A percentile compares a stretch with the other conserved stretches of the same genome.
These are phyloP conservation scores for Microtus montanus DNA, from an alignment of 2,113 vertebrate species.

Conservation along the genomic window DNA sequence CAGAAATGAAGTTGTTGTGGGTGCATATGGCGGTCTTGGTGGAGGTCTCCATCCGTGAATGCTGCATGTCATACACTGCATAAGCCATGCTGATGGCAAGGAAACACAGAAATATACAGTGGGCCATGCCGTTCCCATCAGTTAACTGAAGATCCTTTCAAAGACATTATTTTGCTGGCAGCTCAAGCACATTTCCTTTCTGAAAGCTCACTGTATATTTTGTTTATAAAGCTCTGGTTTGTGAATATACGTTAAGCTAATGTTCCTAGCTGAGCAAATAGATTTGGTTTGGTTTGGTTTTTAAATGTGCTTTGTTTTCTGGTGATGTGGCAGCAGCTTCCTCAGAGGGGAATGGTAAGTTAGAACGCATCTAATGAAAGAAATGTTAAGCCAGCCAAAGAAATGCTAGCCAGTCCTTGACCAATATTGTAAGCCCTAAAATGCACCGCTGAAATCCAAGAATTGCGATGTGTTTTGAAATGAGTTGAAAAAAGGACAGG, in stretches of 20 bases:
- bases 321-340: slow-evolving; percentile 86
- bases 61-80: slow-evolving; percentile 3
- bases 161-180: slow-evolving; percentile 5
- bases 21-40: neutral
- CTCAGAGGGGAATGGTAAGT: slow-evolving; percentile 86
- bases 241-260: slow-evolving; percentile 75
- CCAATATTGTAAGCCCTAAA: slow-evolving; percentile 53
- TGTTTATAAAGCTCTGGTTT: slow-evolving; percentile 64
- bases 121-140: neutral
- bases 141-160: neutral
- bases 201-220: slow-evolving; percentile 71
- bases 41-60: neutral
- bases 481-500: neutral
- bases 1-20: neutral
- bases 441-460: neutral
- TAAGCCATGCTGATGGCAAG: neutral
- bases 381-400: slow-evolving; percentile 65
- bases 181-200: neutral
- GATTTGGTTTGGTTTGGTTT: slow-evolving; percentile 77
- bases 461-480: slow-evolving; percentile 27
- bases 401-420: slow-evolving; percentile 68
- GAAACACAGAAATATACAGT: neutral
- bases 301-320: slow-evolving; percentile 84
- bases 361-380: slow-evolving; percentile 80
- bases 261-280: slow-evolving; percentile 82